Evolutionary conservation across 2,113 vertebrate genomes (phyloP), one percentile per base, ranked within the genome.

Genomic region (Apodemus speciosus): DNA sequence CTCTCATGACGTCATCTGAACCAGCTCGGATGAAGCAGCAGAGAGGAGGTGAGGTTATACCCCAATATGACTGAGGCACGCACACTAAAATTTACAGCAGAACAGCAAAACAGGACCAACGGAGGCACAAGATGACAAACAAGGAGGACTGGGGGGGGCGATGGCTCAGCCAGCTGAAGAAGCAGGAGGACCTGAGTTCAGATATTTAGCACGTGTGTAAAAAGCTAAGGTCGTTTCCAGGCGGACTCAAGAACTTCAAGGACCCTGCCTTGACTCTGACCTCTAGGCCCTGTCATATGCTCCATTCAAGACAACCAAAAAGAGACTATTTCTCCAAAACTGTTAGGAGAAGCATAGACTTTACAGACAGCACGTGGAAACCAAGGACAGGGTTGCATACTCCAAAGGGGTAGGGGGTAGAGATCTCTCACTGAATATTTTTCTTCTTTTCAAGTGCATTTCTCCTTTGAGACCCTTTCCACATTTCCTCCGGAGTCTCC

Each of bases 361-460:
- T 92, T 43, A 86, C 3, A 71, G 93, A 88, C 10, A 0, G 21
- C 2, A 0, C 3, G 13, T 51, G 8, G 21, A 80, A 16, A 18
- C 49, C 80, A 51, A 62, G 58, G 51, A 21, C 86, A 32, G 35
- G 14, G 0, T 35, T 2, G 30, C 9, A 27, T 6, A 51, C 6
- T 72, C 66, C 53, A 56, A 89, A 81, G 79, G 79, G 0, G 0
- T 8, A 0, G 53, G 6, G 38, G 38, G 38, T 18, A 46, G 2
- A 49, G n/a, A 8, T 32, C 40, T 13, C 8, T 9, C 16, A 6
- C 0, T 18, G 6, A 2, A 30, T 64, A 38, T 3, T 40, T 68
- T 77, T 69, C 73, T 90, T 66, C 51, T 92, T 92, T 83, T n/a
- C 51, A 76, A 66, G 81, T 14, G 21, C 56, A 6, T 85, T 90